Evolutionary conservation across 2,888 invertebrate genomes (phyloP).

Genomic region (Drosophila meridionalis): DNA sequence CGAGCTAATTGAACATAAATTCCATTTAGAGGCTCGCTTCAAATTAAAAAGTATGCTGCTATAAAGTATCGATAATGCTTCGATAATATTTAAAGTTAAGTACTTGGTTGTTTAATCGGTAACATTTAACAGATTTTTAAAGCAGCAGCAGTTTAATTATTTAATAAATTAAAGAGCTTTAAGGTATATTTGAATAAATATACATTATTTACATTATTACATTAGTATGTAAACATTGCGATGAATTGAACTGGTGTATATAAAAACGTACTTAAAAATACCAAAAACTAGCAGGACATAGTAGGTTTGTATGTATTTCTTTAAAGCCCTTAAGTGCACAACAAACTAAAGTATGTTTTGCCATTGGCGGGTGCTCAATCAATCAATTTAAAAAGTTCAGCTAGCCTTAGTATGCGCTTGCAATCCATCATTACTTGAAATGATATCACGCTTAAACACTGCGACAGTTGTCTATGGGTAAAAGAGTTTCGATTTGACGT

Average conservation of each 20-base stretch:
- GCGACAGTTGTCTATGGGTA: neutral
- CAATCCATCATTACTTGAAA: constrained; percentile 15
- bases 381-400: constrained; percentile 12
- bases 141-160: neutral
- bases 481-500: constrained; percentile 15
- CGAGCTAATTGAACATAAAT: neutral
- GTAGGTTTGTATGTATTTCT: neutral
- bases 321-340: neutral
- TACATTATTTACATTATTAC: neutral
- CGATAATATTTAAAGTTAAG: neutral
- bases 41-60: too few species aligned
- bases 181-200: neutral
- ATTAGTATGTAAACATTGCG: neutral
- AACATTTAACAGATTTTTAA: neutral
- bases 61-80: neutral
- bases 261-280: constrained; percentile 4
- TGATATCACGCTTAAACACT: constrained; percentile 21
- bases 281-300: constrained; percentile 4
- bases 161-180: neutral
- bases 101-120: neutral
- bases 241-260: neutral
- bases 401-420: neutral
- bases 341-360: neutral
- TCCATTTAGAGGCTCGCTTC: neutral
- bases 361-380: constrained; percentile 7